Evolutionary conservation across 2,888 invertebrate genomes (phyloP).

Genomic region (Temnothorax ravouxi): DNA sequence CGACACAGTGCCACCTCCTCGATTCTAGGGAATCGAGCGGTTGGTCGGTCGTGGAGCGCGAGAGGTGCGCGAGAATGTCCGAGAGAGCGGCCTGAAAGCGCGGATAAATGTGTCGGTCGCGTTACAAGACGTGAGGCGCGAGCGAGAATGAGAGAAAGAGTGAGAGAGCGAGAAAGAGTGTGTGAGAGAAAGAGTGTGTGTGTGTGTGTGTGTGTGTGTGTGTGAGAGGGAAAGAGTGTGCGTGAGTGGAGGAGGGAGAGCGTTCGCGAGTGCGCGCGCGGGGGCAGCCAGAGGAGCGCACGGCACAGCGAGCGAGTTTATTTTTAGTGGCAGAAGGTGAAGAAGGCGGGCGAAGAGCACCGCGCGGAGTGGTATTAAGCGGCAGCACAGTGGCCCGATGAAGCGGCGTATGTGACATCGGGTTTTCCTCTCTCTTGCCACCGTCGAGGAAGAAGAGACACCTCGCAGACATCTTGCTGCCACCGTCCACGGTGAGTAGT

Average conservation of each 20-base stretch:
- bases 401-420: constrained; percentile 82
- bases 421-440: constrained; percentile 75
- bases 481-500: constrained; percentile 78
- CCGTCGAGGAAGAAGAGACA: constrained; percentile 66
- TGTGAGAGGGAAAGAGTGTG: constrained; percentile 18
- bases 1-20: constrained; percentile 67
- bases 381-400: constrained; percentile 80
- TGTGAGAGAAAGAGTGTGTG: no score
- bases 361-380: constrained; percentile 76
- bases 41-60: constrained; percentile 63
- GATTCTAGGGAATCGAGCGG: constrained; percentile 73
- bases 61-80: constrained; percentile 71
- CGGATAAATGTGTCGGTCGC: constrained; percentile 83
- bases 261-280: constrained; percentile 52
- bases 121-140: constrained; percentile 81
- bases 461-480: constrained; percentile 73
- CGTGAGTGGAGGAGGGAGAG: constrained; percentile 24
- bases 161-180: constrained; percentile 35
- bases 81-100: constrained; percentile 72
- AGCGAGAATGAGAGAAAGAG: constrained; percentile 64
- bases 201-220: no score
- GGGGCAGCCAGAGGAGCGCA: constrained; percentile 67
- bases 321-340: constrained; percentile 72
- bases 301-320: constrained; percentile 73
- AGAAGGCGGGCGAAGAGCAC: constrained; percentile 71